Conservation (phyloP, 2,888 invertebrate species). For the Euphydryas editha region DNA sequence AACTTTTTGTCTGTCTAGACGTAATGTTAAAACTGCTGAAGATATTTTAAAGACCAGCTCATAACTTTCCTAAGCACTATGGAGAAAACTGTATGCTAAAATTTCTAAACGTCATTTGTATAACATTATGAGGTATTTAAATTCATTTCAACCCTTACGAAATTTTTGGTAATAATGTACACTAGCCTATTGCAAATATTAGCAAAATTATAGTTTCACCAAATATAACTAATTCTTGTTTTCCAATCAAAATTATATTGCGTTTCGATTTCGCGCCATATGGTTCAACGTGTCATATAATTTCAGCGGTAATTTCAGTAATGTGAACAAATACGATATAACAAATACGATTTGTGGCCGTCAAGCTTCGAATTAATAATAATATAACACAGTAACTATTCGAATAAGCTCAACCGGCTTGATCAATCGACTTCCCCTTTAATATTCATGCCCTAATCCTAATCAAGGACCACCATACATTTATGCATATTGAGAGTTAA, state of each 20-base stretch:
- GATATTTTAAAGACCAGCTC: too few species aligned
- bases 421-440: conserved; percentile 21
- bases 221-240: neutral
- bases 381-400: conserved; percentile 5
- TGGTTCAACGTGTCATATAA: conserved; percentile 2
- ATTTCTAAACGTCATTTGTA: too few species aligned
- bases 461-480: conserved; percentile 16
- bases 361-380: conserved; percentile 9
- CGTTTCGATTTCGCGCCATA: neutral
- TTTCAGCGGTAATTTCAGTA: conserved; percentile 5
- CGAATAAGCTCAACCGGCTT: conserved; percentile 9
- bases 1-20: too few species aligned
- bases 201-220: neutral
- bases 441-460: conserved; percentile 26
- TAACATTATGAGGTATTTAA: too few species aligned
- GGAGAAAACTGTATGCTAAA: too few species aligned
- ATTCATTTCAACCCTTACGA: too few species aligned
- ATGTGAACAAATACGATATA: conserved; percentile 1
- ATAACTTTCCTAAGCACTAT: too few species aligned
- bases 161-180: too few species aligned
- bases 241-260: neutral
- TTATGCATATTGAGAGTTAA: conserved; percentile 9
- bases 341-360: conserved; percentile 1
- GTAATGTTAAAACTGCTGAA: too few species aligned
- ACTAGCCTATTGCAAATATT: neutral